Percentiles rank a stretch among this genome's conserved stretches.
phyloP scores from a whole-genome alignment of 1,140 invertebrate species.

The Leptinotarsa undecemlineata region DNA sequence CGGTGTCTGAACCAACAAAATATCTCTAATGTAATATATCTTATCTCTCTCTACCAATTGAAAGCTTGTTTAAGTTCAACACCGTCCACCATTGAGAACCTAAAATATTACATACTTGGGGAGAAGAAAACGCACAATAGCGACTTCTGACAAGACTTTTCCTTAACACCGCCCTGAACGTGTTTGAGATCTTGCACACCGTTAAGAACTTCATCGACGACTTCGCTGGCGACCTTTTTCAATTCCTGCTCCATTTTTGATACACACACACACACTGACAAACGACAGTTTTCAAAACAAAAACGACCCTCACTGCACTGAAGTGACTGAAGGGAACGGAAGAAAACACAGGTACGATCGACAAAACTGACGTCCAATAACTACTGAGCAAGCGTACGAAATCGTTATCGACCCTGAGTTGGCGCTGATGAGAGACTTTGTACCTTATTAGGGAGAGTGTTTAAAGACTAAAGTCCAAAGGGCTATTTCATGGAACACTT shows the following conservation, averaged over 20 bases:
- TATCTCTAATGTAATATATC: no score
- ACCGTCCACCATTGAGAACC: no score
- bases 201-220: conserved; percentile 46
- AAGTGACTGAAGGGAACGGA: background rate
- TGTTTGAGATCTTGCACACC: conserved; percentile 39
- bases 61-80: no score
- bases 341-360: background rate
- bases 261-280: background rate
- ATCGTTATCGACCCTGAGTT: background rate
- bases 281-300: background rate
- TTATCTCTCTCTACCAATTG: no score
- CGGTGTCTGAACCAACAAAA: no score
- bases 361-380: background rate
- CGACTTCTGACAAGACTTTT: conserved; percentile 39
- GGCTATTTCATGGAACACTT: no score
- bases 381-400: background rate
- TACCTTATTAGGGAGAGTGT: background rate
- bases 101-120: conserved; percentile 44
- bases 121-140: conserved; percentile 44
- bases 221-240: conserved; percentile 39
- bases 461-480: no score
- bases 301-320: no score
- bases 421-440: background rate
- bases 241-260: conserved; percentile 31
- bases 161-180: conserved; percentile 25